A percentile compares a stretch with the other conserved stretches of the same genome.
These are phyloP conservation scores for Willowsia nigromaculata DNA, from an alignment of 2,888 invertebrate species.

Conservation along the genomic window DNA sequence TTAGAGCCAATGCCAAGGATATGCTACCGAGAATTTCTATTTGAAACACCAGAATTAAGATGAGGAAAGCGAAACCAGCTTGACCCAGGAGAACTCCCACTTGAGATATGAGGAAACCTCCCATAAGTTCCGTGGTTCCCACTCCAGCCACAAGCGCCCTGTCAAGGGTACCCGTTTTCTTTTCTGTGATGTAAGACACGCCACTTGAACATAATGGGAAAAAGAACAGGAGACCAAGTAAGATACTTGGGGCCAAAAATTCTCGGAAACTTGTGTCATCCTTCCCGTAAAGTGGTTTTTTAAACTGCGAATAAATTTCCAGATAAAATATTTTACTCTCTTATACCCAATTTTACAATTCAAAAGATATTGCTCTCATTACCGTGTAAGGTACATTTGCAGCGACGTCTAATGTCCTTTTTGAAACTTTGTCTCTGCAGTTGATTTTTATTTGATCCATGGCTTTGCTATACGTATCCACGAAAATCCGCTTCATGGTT, in stretches of 20 bases:
- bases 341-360: too few relatives aligned
- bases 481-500: slow-evolving; percentile 91
- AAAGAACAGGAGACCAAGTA: slow-evolving; percentile 96
- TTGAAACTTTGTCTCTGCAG: slow-evolving; percentile 79
- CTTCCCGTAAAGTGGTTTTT: slow-evolving; percentile 92
- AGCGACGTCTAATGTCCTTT: neutral
- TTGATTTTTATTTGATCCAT: slow-evolving; percentile 87
- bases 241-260: slow-evolving; percentile 97
- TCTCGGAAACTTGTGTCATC: slow-evolving; percentile 95
- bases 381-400: slow-evolving; percentile 54
- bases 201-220: slow-evolving; percentile 86
- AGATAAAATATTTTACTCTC: neutral
- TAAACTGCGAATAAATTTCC: slow-evolving; percentile 83
- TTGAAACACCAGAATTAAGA: slow-evolving; percentile 93
- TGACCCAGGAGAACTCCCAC: slow-evolving; percentile 97
- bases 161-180: slow-evolving; percentile 75
- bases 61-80: slow-evolving; percentile 92
- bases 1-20: slow-evolving; percentile 89
- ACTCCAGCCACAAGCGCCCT: slow-evolving; percentile 84
- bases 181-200: slow-evolving; percentile 75
- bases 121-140: slow-evolving; percentile 92
- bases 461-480: slow-evolving; percentile 91
- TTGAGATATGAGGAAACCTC: slow-evolving; percentile 95
- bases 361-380: too few relatives aligned
- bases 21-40: slow-evolving; percentile 94